phyloP scores from a whole-genome alignment of 2,113 vertebrate genomes.

The Cyprinus carpio region DNA sequence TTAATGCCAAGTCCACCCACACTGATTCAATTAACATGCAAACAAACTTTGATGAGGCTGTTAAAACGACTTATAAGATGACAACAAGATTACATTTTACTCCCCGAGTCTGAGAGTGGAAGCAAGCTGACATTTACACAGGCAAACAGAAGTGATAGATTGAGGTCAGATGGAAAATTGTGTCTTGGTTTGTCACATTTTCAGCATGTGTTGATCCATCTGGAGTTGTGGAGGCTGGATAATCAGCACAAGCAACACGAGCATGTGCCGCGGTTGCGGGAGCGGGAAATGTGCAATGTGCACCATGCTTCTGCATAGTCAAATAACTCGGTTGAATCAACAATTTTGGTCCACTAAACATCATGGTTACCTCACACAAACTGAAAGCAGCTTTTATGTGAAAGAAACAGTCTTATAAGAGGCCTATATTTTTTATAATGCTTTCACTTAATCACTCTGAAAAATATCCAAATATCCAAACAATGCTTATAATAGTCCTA shows the following conservation, averaged over 20 bases:
- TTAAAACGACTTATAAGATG: constrained; percentile 35
- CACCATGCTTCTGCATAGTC: constrained; percentile 45
- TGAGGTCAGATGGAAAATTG: constrained; percentile 77
- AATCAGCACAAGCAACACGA: constrained; percentile 71
- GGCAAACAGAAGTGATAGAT: constrained; percentile 71
- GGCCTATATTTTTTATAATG: neutral
- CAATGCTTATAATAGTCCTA: neutral
- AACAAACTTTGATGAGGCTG: constrained; percentile 14
- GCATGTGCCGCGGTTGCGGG: constrained; percentile 68
- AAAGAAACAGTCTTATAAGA: neutral
- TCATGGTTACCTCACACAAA: constrained; percentile 25
- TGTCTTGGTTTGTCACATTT: constrained; percentile 73
- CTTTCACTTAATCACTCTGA: neutral
- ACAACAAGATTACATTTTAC: constrained; percentile 31
- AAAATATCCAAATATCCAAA: neutral
- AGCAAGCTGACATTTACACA: constrained; percentile 63
- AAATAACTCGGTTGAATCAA: constrained; percentile 23
- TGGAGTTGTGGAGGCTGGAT: constrained; percentile 68
- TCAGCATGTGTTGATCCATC: constrained; percentile 82
- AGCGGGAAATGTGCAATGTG: constrained; percentile 66
- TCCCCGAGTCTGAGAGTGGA: constrained; percentile 48
- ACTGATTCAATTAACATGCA: constrained; percentile 22
- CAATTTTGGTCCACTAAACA: constrained; percentile 35
- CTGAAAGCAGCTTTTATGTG: neutral
- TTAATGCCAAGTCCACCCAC: neutral